Conservation (phyloP, 64 coral and sea anemone genomes). For the Actinia equina region DNA sequence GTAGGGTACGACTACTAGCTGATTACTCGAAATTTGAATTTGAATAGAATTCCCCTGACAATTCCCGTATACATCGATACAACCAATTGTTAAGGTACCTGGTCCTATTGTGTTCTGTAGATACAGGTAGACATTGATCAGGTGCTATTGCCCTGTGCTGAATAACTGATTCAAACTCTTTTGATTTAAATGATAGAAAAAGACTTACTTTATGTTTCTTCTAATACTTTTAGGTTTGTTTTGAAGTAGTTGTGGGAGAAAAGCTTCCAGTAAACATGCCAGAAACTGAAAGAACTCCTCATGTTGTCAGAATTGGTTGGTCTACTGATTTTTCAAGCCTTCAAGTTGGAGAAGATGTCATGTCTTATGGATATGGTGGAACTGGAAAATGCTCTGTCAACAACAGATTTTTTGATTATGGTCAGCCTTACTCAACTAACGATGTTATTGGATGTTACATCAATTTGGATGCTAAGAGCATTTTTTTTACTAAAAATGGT, state of each 20-base stretch:
- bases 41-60: too few species aligned
- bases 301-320: conserved; percentile 87
- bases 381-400: conserved; percentile 77
- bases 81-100: too few species aligned
- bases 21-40: too few species aligned
- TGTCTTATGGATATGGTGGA: conserved; percentile 89
- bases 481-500: conserved; percentile 87
- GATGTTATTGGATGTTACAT: conserved; percentile 73
- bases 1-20: too few species aligned
- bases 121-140: too few species aligned
- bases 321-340: conserved; percentile 67
- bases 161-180: too few species aligned
- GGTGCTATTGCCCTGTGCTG: too few species aligned
- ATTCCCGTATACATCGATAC: too few species aligned
- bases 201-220: not conserved
- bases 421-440: conserved; percentile 59
- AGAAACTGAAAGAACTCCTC: conserved; percentile 71
- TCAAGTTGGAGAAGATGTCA: conserved; percentile 83
- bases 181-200: not conserved
- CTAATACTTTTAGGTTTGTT: conserved; percentile 53
- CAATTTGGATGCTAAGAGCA: conserved; percentile 56
- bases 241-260: conserved; percentile 72
- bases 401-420: conserved; percentile 91
- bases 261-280: conserved; percentile 81
- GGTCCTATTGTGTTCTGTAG: too few species aligned